Evolutionary conservation across 1,140 invertebrate genomes (phyloP), one percentile per base, ranked within the genome.

Genomic region (Drosophila hydei): DNA sequence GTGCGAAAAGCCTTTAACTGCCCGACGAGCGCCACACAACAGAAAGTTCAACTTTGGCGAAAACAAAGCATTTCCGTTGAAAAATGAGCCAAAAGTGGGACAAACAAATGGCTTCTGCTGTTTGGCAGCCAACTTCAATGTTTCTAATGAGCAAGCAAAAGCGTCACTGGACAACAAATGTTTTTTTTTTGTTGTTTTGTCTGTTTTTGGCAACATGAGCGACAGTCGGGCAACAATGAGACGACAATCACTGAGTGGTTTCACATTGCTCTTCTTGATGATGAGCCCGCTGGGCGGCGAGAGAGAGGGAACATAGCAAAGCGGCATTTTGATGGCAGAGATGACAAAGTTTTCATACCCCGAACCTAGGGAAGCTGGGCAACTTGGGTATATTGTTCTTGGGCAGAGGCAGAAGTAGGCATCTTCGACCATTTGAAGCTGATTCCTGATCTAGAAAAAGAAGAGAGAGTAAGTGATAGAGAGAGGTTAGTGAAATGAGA

Each of bases 1-100:
- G 75, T 84, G 72, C 63, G 77, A 85, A 84, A 80, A 80, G 74
- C 77, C 77, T 62, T 85, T 85, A 85, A 80, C 77, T 77, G 73
- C 60, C 80, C 81, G 75, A 85, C 72, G 56, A 76, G 76, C 63
- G 2, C 30, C 0, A 11, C 30, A 33, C 30, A 30, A 9, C 27
- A 30, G 27, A 30, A 84, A 84, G 55, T 84, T 85, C 85, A 73
- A 48, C 76, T 79, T 71, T 52, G 42, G 19, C 55, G 50, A 85
- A 84, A 84, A 80, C 77, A 87, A 85, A 84, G 68, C 63, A 38
- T 56, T 77, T 70, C 72, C 80, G 67, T 76, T 76, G 80, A 85
- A 73, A 80, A 85, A 85, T 74, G 77, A 69, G 71, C 72, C 59
- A 72, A 67, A 78, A 84, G 61, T 84, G 71, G 72, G 67, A 47